Percentiles rank a stretch among this genome's conserved stretches.
These are phyloP conservation scores for Aegypius monachus DNA, from an alignment of 2,113 vertebrate species.

Conservation along the genomic window DNA sequence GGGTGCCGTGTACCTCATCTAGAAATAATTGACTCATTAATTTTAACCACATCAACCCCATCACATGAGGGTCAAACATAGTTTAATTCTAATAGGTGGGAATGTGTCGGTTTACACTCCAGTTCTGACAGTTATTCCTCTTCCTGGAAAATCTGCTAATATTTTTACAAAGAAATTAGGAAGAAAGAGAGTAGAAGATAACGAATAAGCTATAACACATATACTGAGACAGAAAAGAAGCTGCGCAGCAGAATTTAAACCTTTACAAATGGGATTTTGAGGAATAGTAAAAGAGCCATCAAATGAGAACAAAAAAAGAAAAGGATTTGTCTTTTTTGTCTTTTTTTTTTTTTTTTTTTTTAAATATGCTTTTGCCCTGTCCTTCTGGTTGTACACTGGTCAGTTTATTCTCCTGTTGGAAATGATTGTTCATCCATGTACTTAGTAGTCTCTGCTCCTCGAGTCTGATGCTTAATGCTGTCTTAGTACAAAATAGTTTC, in stretches of 20 bases:
- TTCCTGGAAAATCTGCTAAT: not conserved
- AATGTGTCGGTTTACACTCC: not conserved
- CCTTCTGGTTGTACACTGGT: not conserved
- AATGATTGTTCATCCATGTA: not conserved
- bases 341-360: too few species aligned
- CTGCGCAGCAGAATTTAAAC: not conserved
- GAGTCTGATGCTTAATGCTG: not conserved
- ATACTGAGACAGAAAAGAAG: not conserved
- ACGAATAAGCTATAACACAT: fast-evolving
- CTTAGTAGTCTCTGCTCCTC: not conserved
- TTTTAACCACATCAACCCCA: slow-evolving; percentile 58
- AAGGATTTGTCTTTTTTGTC: not conserved
- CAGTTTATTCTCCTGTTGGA: not conserved
- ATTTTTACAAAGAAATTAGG: not conserved
- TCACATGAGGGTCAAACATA: slow-evolving; percentile 54
- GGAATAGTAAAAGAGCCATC: not conserved
- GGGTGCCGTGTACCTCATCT: slow-evolving; percentile 60
- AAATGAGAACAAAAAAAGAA: not conserved
- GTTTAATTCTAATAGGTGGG: slow-evolving; percentile 69
- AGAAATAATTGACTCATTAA: slow-evolving; percentile 75
- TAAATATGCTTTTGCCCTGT: not conserved
- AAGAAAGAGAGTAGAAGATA: not conserved
- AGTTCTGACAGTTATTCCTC: slow-evolving; percentile 24
- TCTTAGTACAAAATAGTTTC: not conserved
- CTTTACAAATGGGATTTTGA: not conserved